Conservation (phyloP, 2,113 vertebrate genomes). For the Psophia crepitans region DNA sequence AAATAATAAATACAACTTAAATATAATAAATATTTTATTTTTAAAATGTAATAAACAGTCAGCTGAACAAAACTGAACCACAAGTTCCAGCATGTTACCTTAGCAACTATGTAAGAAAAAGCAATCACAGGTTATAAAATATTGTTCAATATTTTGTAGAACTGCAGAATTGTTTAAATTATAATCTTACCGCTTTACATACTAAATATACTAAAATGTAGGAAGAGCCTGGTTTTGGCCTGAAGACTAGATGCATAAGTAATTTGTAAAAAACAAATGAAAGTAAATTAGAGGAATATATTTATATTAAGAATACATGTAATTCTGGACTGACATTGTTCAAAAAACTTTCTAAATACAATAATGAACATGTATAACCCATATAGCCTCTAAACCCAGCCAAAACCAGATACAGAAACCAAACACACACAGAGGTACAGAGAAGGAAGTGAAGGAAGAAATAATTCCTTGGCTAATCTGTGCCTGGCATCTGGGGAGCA, state of each 20-base stretch:
- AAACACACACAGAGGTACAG: neutral
- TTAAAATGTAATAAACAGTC: neutral
- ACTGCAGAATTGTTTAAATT: neutral
- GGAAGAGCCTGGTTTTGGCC: neutral
- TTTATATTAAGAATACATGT: neutral
- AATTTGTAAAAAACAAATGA: neutral
- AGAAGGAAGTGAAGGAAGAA: neutral
- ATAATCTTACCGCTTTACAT: neutral
- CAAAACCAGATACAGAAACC: neutral
- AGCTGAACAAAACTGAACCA: neutral
- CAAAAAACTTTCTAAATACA: neutral
- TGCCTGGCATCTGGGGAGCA: neutral
- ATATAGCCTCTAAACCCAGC: neutral
- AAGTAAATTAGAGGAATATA: neutral
- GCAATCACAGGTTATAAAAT: neutral
- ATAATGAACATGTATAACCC: neutral
- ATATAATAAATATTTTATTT: neutral
- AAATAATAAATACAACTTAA: neutral
- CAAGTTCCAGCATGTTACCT: neutral
- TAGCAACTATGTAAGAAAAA: neutral
- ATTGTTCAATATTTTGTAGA: neutral
- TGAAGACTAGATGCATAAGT: neutral
- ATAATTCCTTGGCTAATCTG: neutral
- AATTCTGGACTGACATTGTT: neutral
- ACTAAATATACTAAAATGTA: neutral